Evolutionary conservation across 2,888 invertebrate species (phyloP).

Genomic region (Cantharis lateralis): DNA sequence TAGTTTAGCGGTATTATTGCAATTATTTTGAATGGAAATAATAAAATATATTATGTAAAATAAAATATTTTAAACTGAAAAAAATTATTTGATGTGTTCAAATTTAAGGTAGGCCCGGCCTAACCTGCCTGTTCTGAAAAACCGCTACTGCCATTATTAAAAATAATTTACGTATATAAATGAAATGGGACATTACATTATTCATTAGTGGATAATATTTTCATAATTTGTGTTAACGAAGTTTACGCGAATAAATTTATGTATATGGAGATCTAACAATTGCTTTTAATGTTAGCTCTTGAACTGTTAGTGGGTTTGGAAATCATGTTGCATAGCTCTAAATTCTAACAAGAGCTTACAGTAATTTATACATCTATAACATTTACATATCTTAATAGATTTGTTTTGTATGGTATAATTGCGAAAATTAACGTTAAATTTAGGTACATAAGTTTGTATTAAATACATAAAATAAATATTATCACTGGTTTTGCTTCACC

Average conservation of each 20-base stretch:
- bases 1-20: no score
- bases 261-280: background rate
- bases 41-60: no score
- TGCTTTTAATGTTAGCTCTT: background rate
- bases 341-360: background rate
- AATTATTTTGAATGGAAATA: no score
- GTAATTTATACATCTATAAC: background rate
- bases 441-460: background rate
- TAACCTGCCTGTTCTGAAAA: no score
- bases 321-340: background rate
- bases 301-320: background rate
- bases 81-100: no score
- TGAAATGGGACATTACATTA: background rate
- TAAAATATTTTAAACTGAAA: no score
- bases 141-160: no score
- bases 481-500: background rate
- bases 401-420: background rate
- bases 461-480: background rate
- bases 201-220: background rate
- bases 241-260: background rate
- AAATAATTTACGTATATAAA: background rate
- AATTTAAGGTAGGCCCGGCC: no score
- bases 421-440: background rate
- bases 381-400: background rate
- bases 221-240: background rate